phyloP scores from a whole-genome alignment of 2,797 vertebrate species.

The Echiichthys vipera region DNA sequence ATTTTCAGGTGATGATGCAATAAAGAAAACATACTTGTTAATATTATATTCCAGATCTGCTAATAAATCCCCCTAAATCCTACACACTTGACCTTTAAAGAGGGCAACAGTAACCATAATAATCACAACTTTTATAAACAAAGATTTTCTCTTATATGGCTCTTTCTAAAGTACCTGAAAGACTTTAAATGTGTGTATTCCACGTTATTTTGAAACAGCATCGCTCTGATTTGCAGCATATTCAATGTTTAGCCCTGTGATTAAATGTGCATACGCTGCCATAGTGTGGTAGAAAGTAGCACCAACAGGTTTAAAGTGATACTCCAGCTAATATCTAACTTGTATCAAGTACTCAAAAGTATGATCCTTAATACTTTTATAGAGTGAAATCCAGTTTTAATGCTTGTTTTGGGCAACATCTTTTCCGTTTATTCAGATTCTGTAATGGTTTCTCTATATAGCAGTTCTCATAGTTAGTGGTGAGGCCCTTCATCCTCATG shows the following conservation, averaged over 20 bases:
- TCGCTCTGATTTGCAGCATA: slow-evolving; percentile 20
- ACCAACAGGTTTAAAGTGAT: slow-evolving; percentile 35
- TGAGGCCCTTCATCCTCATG: background rate
- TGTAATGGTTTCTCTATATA: background rate
- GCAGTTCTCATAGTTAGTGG: background rate
- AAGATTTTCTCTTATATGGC: background rate
- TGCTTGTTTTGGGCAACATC: background rate
- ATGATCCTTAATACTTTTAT: background rate
- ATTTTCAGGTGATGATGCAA: too few relatives aligned
- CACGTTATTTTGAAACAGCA: slow-evolving; percentile 33
- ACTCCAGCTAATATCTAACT: background rate
- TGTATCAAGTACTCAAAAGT: too few relatives aligned
- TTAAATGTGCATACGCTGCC: slow-evolving; percentile 43
- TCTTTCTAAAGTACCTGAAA: slow-evolving; percentile 42
- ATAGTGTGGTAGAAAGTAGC: slow-evolving; percentile 54
- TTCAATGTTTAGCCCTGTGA: background rate
- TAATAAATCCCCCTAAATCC: too few relatives aligned
- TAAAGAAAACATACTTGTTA: too few relatives aligned
- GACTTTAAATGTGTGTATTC: slow-evolving; percentile 28
- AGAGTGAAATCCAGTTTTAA: background rate
- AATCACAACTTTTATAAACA: background rate
- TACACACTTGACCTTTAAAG: too few relatives aligned
- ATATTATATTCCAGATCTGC: too few relatives aligned
- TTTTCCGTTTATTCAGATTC: background rate
- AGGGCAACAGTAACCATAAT: slow-evolving; percentile 10